Conservation (phyloP, 2,113 vertebrate species). For the Bubalus kerabau region DNA sequence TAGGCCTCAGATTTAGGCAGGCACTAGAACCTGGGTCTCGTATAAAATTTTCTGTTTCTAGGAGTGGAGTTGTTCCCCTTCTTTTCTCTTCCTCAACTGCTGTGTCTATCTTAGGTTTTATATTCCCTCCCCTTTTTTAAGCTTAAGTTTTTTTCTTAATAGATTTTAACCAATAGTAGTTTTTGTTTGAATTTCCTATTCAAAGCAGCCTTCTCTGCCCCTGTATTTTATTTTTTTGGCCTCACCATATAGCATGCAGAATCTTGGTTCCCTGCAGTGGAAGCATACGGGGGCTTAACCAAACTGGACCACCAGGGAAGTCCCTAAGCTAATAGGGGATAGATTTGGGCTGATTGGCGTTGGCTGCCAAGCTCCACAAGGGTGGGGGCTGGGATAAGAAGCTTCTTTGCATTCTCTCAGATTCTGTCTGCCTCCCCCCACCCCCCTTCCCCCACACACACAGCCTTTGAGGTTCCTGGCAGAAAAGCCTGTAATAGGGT, state of each 20-base stretch:
- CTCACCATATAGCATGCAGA: background rate
- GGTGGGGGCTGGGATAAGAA: background rate
- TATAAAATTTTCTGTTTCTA: background rate
- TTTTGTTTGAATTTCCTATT: background rate
- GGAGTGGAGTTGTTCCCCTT: background rate
- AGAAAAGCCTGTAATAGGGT: background rate
- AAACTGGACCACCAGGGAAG: background rate
- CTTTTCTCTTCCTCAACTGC: background rate
- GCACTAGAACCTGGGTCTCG: background rate
- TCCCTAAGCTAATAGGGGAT: background rate
- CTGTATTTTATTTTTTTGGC: background rate
- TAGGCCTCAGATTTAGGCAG: background rate
- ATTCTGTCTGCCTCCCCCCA: fast-evolving
- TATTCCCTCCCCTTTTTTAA: background rate
- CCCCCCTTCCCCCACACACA: too few species aligned
- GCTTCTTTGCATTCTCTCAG: background rate
- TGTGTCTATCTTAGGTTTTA: background rate
- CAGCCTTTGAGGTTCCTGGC: background rate
- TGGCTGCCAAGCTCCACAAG: background rate
- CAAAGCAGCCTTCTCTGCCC: background rate
- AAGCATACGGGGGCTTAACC: background rate
- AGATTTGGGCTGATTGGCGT: background rate
- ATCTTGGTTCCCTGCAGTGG: background rate
- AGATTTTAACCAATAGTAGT: background rate
- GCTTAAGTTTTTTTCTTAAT: background rate